phyloP scores from a whole-genome alignment of 2,797 vertebrate species.

The Melanotaenia parkinsoni region DNA sequence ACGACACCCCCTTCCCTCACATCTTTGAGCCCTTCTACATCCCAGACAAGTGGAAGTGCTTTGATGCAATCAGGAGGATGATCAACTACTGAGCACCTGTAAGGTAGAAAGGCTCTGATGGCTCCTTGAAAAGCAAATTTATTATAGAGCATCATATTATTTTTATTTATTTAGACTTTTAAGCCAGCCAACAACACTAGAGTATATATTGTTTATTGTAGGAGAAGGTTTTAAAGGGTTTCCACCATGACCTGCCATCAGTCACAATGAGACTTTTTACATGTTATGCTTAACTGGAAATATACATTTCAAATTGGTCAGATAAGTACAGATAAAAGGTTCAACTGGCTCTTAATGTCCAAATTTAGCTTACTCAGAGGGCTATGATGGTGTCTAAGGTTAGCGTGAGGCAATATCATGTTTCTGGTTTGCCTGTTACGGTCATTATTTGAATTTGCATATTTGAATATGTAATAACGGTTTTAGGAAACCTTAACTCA shows the following conservation, averaged over 20 bases:
- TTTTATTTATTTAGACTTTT: slow-evolving; percentile 28
- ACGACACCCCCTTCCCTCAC: slow-evolving; percentile 98
- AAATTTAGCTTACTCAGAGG: neutral
- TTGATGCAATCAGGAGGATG: slow-evolving; percentile 94
- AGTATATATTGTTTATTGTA: slow-evolving; percentile 37
- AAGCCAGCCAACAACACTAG: slow-evolving; percentile 18
- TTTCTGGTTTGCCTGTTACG: no score
- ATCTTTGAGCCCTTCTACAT: slow-evolving; percentile 99
- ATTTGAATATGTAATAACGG: neutral
- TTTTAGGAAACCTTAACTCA: no score
- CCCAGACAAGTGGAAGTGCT: slow-evolving; percentile 99
- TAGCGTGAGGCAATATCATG: neutral
- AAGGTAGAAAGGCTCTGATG: slow-evolving; percentile 51
- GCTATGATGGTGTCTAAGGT: neutral
- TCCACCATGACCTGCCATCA: slow-evolving; percentile 16
- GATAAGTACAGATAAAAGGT: neutral
- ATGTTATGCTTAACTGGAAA: no score
- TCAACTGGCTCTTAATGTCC: neutral
- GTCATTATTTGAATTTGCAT: no score
- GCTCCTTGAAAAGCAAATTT: slow-evolving; percentile 19
- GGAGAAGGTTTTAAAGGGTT: slow-evolving; percentile 14
- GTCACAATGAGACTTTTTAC: no score
- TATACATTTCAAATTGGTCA: no score
- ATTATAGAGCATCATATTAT: slow-evolving; percentile 7
- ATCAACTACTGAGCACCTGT: slow-evolving; percentile 90